Conservation (phyloP, 1,140 invertebrate species). For the Melanaphis sacchari region DNA sequence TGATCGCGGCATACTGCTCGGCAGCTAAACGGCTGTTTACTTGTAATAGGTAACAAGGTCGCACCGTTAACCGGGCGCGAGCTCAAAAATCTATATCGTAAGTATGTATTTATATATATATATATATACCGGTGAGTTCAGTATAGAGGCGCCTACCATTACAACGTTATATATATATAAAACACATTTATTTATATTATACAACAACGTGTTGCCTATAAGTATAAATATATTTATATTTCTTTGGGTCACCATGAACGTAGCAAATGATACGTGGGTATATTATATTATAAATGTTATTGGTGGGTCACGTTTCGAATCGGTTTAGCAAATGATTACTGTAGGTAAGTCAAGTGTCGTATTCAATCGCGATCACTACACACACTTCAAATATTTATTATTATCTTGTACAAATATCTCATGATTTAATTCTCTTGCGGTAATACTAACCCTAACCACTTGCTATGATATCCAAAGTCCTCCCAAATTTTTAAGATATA, state of each 20-base stretch:
- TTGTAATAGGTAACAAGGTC: constrained; percentile 14
- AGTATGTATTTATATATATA: background rate
- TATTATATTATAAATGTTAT: background rate
- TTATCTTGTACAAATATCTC: background rate
- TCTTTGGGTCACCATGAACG: background rate
- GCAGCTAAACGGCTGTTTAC: background rate
- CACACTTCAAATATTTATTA: background rate
- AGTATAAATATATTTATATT: background rate
- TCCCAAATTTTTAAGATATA: background rate
- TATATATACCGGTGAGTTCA: background rate
- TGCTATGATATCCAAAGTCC: background rate
- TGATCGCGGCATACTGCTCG: background rate
- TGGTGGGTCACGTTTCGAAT: background rate
- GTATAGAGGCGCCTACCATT: background rate
- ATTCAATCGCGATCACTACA: background rate
- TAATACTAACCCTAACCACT: background rate
- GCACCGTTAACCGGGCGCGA: background rate
- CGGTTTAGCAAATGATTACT: background rate
- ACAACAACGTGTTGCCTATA: background rate
- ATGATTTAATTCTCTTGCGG: background rate
- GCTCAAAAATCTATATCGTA: background rate
- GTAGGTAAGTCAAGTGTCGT: background rate
- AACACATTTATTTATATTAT: background rate
- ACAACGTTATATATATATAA: background rate
- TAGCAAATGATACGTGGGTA: background rate